These are phyloP conservation scores for Spodoptera litura DNA, from an alignment of 1,140 invertebrate genomes.

Conservation along the genomic window DNA sequence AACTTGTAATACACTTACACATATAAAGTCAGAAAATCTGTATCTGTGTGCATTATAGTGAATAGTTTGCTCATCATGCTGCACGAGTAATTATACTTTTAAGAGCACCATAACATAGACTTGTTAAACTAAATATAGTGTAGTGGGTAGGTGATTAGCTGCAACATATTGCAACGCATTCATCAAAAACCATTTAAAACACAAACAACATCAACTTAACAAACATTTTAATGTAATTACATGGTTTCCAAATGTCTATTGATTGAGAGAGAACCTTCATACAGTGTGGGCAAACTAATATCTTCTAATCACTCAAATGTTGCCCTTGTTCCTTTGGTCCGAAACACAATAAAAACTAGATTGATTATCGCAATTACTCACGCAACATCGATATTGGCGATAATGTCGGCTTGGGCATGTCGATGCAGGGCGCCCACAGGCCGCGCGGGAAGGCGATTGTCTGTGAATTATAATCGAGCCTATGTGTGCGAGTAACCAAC, in stretches of 20 bases:
- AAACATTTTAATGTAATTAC: constrained; percentile 5
- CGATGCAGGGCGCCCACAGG: constrained; percentile 44
- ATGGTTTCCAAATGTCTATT: constrained; percentile 7
- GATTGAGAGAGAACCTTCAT: constrained; percentile 29
- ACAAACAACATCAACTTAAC: background rate
- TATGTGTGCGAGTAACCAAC: constrained; percentile 66
- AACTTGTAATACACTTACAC: background rate
- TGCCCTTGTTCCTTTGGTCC: constrained; percentile 24
- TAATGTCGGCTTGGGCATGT: constrained; percentile 45
- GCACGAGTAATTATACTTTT: background rate
- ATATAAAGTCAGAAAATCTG: too few relatives aligned
- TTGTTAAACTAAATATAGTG: too few relatives aligned
- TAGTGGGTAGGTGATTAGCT: too few relatives aligned
- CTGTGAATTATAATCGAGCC: constrained; percentile 65
- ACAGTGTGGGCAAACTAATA: constrained; percentile 12
- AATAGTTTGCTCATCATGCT: background rate
- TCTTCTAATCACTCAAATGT: constrained; percentile 35
- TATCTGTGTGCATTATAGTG: too few relatives aligned
- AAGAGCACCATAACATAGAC: too few relatives aligned
- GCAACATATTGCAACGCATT: background rate
- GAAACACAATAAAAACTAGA: constrained; percentile 44
- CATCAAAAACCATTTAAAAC: constrained; percentile 1
- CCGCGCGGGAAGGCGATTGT: constrained; percentile 50
- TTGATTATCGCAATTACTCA: constrained; percentile 55
- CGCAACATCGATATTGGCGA: constrained; percentile 58